A percentile compares a stretch with the other conserved stretches of the same genome.
Conservation (phyloP, 2,797 vertebrate species). For the Neosalanx taihuensis region DNA sequence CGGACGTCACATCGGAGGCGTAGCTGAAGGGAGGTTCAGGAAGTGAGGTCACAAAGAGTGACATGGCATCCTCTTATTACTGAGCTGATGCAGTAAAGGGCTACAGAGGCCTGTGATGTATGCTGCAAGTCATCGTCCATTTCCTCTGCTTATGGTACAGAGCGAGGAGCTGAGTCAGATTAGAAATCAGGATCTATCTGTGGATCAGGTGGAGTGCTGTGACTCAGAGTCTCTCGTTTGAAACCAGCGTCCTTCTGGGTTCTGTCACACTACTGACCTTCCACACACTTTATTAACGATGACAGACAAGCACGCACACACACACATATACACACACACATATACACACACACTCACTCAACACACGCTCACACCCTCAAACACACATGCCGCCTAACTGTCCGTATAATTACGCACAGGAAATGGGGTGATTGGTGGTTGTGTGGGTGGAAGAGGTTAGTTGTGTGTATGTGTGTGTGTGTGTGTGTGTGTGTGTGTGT, state of each 20-base stretch:
- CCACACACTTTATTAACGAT: neutral
- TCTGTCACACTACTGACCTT: neutral
- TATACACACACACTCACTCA: constrained; percentile 1
- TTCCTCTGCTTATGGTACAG: too few species aligned
- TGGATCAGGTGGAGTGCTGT: too few species aligned
- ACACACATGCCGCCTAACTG: neutral
- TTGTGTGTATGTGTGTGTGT: neutral
- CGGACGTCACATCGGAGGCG: constrained; percentile 84
- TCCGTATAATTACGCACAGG: constrained; percentile 1
- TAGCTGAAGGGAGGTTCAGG: constrained; percentile 66
- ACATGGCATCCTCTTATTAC: neutral
- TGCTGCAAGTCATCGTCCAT: too few species aligned
- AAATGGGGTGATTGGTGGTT: neutral
- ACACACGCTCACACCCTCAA: neutral
- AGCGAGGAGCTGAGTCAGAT: too few species aligned
- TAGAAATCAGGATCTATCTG: too few species aligned
- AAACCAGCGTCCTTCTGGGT: neutral
- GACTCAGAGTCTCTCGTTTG: too few species aligned
- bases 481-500: constrained; percentile 5
- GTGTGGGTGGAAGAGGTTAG: neutral
- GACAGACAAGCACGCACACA: constrained; percentile 1
- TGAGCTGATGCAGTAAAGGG: too few species aligned
- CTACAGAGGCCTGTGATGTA: too few species aligned
- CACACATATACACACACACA: constrained; percentile 4
- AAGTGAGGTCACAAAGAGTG: neutral